These are phyloP conservation scores for Mythimna albipuncta DNA, from an alignment of 2,888 invertebrate genomes.

Conservation along the genomic window DNA sequence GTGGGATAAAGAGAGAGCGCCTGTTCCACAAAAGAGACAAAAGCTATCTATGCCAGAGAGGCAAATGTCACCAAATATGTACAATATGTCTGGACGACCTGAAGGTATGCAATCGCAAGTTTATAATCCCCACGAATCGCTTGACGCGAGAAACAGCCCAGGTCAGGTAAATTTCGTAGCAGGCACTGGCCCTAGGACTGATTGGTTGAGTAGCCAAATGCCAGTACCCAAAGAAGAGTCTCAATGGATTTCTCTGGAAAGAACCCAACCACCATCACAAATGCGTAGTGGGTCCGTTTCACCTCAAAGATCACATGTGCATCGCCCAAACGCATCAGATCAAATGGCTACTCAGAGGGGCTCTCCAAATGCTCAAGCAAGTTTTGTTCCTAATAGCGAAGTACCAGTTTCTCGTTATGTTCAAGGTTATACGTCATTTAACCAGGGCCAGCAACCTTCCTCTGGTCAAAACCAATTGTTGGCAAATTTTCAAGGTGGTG, in stretches of 20 bases:
- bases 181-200: background rate
- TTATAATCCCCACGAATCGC: constrained; percentile 5
- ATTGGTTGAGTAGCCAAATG: constrained; percentile 3
- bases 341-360: background rate
- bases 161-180: constrained; percentile 34
- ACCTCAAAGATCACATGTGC: background rate
- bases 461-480: background rate
- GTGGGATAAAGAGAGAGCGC: background rate
- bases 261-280: constrained; percentile 20
- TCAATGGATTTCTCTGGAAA: constrained; percentile 50
- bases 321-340: background rate
- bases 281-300: constrained; percentile 25
- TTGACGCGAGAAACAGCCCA: background rate
- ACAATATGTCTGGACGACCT: background rate
- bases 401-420: background rate
- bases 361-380: background rate
- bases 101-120: constrained; percentile 7
- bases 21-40: constrained; percentile 18
- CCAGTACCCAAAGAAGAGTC: constrained; percentile 11
- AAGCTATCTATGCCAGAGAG: constrained; percentile 15
- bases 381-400: background rate
- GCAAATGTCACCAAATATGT: background rate
- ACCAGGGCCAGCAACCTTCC: background rate
- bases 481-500: background rate
- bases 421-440: background rate